phyloP scores from a whole-genome alignment of 2,888 invertebrate genomes.

The Liopterus haemorrhoidalis region DNA sequence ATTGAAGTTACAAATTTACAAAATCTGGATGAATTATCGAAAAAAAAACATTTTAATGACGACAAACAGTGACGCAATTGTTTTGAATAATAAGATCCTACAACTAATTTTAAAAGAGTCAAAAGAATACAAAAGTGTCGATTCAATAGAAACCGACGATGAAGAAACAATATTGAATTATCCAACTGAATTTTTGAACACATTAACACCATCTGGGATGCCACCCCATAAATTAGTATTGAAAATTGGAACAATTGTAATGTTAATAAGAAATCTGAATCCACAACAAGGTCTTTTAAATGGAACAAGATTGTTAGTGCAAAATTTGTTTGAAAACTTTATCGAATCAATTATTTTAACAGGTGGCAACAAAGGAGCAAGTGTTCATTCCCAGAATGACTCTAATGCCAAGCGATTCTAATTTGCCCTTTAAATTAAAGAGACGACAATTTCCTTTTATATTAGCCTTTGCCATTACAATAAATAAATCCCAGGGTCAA shows the following conservation, averaged over 20 bases:
- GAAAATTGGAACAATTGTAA: conserved; percentile 21
- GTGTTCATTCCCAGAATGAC: conserved; percentile 18
- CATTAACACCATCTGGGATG: neutral
- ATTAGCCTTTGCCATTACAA: too few relatives aligned
- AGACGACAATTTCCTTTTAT: too few relatives aligned
- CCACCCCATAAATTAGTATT: conserved; percentile 4
- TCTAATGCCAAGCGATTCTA: too few relatives aligned
- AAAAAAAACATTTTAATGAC: neutral
- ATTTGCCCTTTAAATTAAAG: too few relatives aligned
- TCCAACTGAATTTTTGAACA: conserved; percentile 4
- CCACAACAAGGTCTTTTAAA: conserved; percentile 24
- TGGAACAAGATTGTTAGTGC: conserved; percentile 22
- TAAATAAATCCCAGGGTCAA: too few relatives aligned
- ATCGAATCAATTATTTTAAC: conserved; percentile 11
- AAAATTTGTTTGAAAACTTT: conserved; percentile 7
- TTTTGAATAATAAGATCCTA: too few relatives aligned
- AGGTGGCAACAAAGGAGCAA: conserved; percentile 7
- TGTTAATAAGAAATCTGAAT: conserved; percentile 25
- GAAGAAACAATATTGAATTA: conserved; percentile 7
- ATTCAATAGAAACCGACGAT: conserved; percentile 4
- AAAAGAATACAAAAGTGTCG: too few relatives aligned
- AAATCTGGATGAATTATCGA: too few relatives aligned
- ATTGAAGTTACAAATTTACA: too few relatives aligned
- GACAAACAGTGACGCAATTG: too few relatives aligned
- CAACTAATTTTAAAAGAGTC: too few relatives aligned